These are phyloP conservation scores for Pangasius macronema DNA, from an alignment of 2,797 vertebrate species.

Conservation along the genomic window DNA sequence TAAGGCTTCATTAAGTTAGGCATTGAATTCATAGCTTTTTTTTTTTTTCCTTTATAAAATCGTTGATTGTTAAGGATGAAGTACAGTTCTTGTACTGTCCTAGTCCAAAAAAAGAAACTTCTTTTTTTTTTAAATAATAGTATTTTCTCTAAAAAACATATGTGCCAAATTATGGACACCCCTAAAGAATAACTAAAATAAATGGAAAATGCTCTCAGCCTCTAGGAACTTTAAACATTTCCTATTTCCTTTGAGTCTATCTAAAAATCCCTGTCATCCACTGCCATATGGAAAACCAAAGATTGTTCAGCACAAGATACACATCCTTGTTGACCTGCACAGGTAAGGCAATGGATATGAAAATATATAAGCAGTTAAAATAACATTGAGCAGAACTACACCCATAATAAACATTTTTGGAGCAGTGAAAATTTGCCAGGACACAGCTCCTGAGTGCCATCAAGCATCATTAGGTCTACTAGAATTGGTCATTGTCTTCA, in stretches of 20 bases:
- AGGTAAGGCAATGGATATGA: background rate
- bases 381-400: background rate
- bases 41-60: background rate
- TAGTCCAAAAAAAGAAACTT: background rate
- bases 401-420: background rate
- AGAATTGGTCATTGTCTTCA: background rate
- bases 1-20: slow-evolving; percentile 9
- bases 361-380: background rate
- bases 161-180: background rate
- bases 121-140: background rate
- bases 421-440: background rate
- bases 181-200: background rate
- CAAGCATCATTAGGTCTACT: too few species aligned
- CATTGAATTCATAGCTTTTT: background rate
- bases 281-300: background rate
- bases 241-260: background rate
- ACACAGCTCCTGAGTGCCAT: background rate
- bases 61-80: background rate
- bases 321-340: background rate
- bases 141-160: background rate
- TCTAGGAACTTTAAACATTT: background rate
- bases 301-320: background rate
- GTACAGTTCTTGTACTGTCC: background rate
- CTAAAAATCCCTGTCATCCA: background rate
- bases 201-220: background rate